Percentiles rank a stretch among this genome's conserved stretches.
phyloP scores from a whole-genome alignment of 2,888 invertebrate genomes.

The Lomographa bimaculata region DNA sequence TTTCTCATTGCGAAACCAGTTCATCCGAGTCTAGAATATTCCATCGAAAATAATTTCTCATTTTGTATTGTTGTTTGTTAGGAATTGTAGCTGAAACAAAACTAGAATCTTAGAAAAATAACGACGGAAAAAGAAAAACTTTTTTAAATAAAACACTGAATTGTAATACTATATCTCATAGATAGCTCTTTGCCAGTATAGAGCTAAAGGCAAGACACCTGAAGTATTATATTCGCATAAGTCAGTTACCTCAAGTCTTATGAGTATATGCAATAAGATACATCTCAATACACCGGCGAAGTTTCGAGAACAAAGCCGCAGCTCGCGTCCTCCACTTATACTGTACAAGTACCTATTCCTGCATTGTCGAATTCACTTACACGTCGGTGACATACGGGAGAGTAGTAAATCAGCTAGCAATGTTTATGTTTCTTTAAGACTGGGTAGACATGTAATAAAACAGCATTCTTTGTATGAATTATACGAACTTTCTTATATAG shows the following conservation, averaged over 20 bases:
- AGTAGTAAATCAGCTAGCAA: conserved; percentile 2
- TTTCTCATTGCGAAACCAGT: conserved; percentile 18
- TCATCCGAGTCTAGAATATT: conserved; percentile 7
- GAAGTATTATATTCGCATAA: conserved; percentile 2
- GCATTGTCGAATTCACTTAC: conserved; percentile 75
- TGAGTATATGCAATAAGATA: conserved; percentile 69
- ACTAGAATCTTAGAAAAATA: no score
- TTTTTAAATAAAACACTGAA: no score
- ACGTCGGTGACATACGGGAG: conserved; percentile 52
- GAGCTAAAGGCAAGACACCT: not conserved
- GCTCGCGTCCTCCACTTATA: conserved; percentile 63
- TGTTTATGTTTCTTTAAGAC: no score
- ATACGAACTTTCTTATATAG: no score
- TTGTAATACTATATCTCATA: no score
- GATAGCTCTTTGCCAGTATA: no score
- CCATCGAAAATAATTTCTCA: no score
- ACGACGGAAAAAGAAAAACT: no score
- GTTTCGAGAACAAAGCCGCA: conserved; percentile 76
- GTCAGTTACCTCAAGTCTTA: conserved; percentile 42
- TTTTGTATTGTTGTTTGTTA: no score
- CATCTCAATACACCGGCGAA: conserved; percentile 62
- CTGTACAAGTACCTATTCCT: conserved; percentile 60
- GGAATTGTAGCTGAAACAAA: no score
- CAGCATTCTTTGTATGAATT: no score
- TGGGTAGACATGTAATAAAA: no score